A percentile compares a stretch with the other conserved stretches of the same genome.
These are phyloP conservation scores for Blastobasis lacticolella DNA, from an alignment of 2,888 invertebrate species.

Conservation along the genomic window DNA sequence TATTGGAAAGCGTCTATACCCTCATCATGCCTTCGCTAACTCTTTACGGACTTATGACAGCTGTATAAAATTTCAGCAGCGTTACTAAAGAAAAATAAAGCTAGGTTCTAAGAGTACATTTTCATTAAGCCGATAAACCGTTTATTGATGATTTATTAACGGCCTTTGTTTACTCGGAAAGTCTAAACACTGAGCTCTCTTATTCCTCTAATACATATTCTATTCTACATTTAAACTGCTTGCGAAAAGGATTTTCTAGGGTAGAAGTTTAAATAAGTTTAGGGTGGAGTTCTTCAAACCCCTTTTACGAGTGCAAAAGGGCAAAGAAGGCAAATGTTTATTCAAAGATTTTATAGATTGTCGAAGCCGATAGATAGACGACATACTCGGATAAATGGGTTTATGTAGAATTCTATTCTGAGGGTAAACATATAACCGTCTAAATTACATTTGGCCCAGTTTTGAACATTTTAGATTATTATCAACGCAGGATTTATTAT, in stretches of 20 bases:
- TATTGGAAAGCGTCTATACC: conserved; percentile 51
- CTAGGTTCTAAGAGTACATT: background rate
- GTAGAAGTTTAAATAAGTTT: conserved; percentile 73
- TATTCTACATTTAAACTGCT: conserved; percentile 65
- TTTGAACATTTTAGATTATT: no score
- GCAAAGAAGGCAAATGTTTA: conserved; percentile 69
- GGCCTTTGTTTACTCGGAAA: conserved; percentile 38
- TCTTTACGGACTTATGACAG: conserved; percentile 26
- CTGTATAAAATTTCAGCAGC: conserved; percentile 11
- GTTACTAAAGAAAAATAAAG: background rate
- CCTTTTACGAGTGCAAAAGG: conserved; percentile 70
- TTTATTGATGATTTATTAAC: conserved; percentile 15
- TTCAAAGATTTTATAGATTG: conserved; percentile 69
- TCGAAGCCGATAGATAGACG: conserved; percentile 37
- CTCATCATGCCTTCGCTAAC: conserved; percentile 40
- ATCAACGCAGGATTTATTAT: no score
- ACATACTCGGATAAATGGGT: background rate
- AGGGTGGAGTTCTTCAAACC: conserved; percentile 60
- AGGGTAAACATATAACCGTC: no score
- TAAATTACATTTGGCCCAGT: no score
- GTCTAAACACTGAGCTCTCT: conserved; percentile 34
- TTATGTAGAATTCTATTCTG: no score
- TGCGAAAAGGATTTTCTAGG: conserved; percentile 67
- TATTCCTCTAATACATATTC: conserved; percentile 61
- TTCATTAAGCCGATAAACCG: no score